Evolutionary conservation across 2,888 invertebrate species (phyloP).

Genomic region (Aproaerema taeniolella): DNA sequence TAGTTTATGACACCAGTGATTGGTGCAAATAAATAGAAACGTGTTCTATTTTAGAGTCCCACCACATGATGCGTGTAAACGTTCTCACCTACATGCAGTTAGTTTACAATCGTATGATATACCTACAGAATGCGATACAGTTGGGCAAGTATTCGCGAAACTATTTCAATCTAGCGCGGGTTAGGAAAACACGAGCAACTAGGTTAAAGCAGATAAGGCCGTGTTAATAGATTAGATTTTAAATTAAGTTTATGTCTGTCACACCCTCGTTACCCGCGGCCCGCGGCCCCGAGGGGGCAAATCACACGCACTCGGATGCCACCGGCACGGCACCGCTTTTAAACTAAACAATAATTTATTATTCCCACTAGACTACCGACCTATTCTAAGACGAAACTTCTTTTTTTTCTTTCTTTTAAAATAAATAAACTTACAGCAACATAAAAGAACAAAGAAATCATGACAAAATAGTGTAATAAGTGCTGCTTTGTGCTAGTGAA

Average conservation of each 20-base stretch:
- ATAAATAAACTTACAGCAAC: not conserved
- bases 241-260: slow-evolving; percentile 51
- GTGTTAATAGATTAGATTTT: slow-evolving; percentile 48
- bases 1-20: no score
- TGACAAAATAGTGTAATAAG: slow-evolving; percentile 7
- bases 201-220: slow-evolving; percentile 36
- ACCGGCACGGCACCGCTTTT: slow-evolving; percentile 27
- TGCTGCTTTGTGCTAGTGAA: slow-evolving; percentile 6
- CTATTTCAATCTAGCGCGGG: slow-evolving; percentile 27
- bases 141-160: slow-evolving; percentile 21
- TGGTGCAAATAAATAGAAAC: not conserved
- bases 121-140: no score
- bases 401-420: not conserved
- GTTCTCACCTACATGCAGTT: no score
- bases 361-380: slow-evolving; percentile 35
- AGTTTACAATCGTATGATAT: slow-evolving; percentile 4
- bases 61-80: no score
- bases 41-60: not conserved
- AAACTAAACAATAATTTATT: slow-evolving; percentile 40
- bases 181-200: slow-evolving; percentile 26
- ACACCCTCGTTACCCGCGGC: slow-evolving; percentile 44
- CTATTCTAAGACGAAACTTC: not conserved
- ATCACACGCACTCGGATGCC: slow-evolving; percentile 37
- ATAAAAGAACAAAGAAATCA: slow-evolving; percentile 9
- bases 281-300: slow-evolving; percentile 24